Base-by-base conservation (phyloP, 2,113 vertebrate genomes). In the Upupa epops region DNA sequence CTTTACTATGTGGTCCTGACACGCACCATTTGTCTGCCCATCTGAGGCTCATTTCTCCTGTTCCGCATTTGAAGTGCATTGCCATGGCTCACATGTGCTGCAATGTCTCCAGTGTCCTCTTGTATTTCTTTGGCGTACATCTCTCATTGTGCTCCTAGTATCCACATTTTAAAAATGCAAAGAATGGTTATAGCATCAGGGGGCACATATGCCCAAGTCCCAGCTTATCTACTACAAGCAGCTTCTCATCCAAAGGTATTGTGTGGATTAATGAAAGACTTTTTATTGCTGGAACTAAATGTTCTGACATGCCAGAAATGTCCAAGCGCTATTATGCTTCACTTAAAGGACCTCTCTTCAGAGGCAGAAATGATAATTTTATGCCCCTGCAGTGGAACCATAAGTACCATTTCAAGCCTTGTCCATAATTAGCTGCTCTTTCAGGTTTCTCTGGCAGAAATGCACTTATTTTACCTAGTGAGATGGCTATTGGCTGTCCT, bases 221-320 rank as follows among this genome's bases (percentile, higher is more conserved):
- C 68, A 52, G 65, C 77, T 96, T 93, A 73, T 80, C 69, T 91
- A 56, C 78, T 79, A 52, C 68, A 77, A 75, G 61, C 91, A 90
- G 78, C 85, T 92, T 96, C 94, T 95, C 65, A 18, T 96, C 80
- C 86, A 72, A 88, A 93, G 82, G 89, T 95, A 96, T 95, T 95
- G 75, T 76, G 71, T 92, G 61, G 68, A 83, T 96, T 94, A 96
- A 95, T 84, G 93, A 94, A 95, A 95, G 91, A 95, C 54, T 84
- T 91, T 69, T 83, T 92, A 76, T 91, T 90, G 94, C 81, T 77
- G 94, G 96, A 90, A 97, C 97, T 97, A 86, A 94, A 88, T 97
- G 95, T 97, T 97, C 97, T 93, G 90, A 92, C 90, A 81, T 95
- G 95, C 95, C 94, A 93, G 90, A 97, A 97, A 96, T 96, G 97